Evolutionary conservation across 2,797 vertebrate species (phyloP), one percentile per base, ranked within the genome.

Genomic region (Potorous gilbertii): DNA sequence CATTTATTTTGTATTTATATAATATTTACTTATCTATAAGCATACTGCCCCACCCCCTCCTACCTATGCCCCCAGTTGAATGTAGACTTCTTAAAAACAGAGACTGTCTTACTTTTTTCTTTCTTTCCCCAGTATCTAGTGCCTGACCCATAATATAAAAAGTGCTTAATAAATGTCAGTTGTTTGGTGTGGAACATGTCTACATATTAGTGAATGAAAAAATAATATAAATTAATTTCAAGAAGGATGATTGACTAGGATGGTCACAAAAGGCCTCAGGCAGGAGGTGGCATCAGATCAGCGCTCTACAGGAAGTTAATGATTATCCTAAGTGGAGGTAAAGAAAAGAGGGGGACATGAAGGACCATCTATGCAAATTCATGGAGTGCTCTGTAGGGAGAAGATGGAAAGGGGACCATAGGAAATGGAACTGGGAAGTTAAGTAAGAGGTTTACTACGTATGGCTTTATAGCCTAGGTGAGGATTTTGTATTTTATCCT

Each of bases 401-500:
- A 52, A 52, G n/a, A 46, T 92, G 46, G 54, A 4, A 40, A 9
- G 12, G 3, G 16, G 31, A 50, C 74, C 16, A 40, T 52, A 31
- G 46, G 92, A 27, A 50, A 90, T 24, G 3, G 24, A 16, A 46
- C 55, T 89, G 4, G 27, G 46, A 46, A 90, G 8, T 6, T 1
- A 29, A 24, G 28, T n/a, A 0, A 0, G 55, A 56, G 31, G 54
- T 91, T 5, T 14, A 34, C 5, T 34, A 90, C 52, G 91, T 62
- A 56, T 74, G 34, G 34, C 54, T 87, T 91, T 56, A 0, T 29
- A 28, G 56, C 54, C 27, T n/a, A 95, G n/a, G 9, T 90, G 31
- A 94, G 29, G 55, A 31, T 16, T 91, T 81, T 89, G n/a, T 91
- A 21, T 66, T 92, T 95, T 94, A 55, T 62, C 55, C 56, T 92